phyloP scores from a whole-genome alignment of 2,888 invertebrate genomes.

The Hydraecia micacea region DNA sequence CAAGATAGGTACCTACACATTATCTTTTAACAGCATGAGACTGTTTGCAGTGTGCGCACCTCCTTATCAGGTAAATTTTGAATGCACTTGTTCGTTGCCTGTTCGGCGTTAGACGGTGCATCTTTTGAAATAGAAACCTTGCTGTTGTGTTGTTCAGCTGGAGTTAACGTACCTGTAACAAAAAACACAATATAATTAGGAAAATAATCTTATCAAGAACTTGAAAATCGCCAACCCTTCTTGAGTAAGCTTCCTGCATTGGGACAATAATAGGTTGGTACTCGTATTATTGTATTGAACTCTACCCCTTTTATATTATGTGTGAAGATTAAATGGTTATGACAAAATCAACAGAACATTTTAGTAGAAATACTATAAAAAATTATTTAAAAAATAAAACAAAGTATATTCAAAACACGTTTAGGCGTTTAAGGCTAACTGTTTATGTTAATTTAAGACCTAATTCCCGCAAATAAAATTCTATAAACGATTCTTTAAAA shows the following conservation, averaged over 20 bases:
- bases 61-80: conserved; percentile 68
- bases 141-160: background rate
- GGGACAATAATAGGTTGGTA: background rate
- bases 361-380: background rate
- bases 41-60: conserved; percentile 61
- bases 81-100: conserved; percentile 45
- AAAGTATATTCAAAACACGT: background rate
- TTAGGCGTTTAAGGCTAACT: conserved; percentile 5
- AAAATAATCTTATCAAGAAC: background rate
- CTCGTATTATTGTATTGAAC: background rate
- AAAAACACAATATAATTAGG: background rate
- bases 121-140: conserved; percentile 10
- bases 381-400: background rate
- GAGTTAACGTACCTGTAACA: conserved; percentile 50
- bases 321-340: background rate
- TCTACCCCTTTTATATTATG: background rate
- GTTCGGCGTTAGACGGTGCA: conserved; percentile 31
- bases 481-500: background rate
- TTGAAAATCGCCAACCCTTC: too few species aligned
- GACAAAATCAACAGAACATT: background rate
- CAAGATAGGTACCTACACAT: conserved; percentile 29
- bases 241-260: background rate
- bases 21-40: conserved; percentile 56
- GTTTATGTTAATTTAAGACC: background rate
- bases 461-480: background rate